Base-by-base conservation (phyloP, 2,113 vertebrate genomes). In the Romanogobio albipinnatus region DNA sequence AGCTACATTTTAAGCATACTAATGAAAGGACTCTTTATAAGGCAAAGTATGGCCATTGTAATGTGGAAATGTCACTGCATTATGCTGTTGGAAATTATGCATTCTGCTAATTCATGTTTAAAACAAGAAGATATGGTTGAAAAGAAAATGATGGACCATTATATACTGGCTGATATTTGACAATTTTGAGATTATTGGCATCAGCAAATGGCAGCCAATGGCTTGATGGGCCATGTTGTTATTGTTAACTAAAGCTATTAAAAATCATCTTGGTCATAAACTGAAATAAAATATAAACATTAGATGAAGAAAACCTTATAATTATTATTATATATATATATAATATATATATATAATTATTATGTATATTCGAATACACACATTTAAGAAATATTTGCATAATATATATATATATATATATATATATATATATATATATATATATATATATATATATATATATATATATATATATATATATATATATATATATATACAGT, bases 1-100 rank as follows among this genome's bases (percentile, higher is more conserved):
- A 45, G 56, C 19, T 15, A 61, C 36, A 61, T 24, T 77, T 56
- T 77, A 77, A 36, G 9, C 51, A n/a, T 36, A 22, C 17, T n/a
- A 8, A 78, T 78, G 76, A 79, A 79, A 62, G 56, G 11, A 15
- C 56, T 19, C 51, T 76, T 78, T 36, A 13, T 74, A 36, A 76
- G 26, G 49, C 33, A 36, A 39, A 43, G 53, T 15, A 59, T 24
- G 53, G 11, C 53, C 33, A 78, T 78, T 78, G 53, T 59, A 59
- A 36, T 22, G 53, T 78, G 76, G 2, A 78, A 78, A 78, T 59
- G 53, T 59, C 76, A 59, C 22, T 24, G 33, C 33, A 15, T 43
- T 77, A 56, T 76, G n/a, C 53, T 3, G 29, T 77, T n/a, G 53
- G 45, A 19, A 59, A 22, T 78, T 24, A 59, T 59, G 33, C 22